These are phyloP conservation scores for Ctenochaetus hawaiiensis DNA, from an alignment of 2,797 vertebrate species.

Conservation along the genomic window DNA sequence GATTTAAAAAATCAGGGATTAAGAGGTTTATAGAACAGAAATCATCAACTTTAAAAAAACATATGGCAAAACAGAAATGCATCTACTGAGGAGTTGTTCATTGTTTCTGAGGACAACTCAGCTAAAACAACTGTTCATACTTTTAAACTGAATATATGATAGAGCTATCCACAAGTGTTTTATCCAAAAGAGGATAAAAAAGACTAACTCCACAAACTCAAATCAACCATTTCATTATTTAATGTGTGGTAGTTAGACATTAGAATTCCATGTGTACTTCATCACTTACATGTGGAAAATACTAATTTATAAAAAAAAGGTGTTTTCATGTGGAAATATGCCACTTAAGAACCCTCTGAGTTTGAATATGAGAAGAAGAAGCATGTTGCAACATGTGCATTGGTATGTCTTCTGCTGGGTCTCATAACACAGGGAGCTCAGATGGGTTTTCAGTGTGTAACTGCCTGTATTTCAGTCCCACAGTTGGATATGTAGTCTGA, in stretches of 20 bases:
- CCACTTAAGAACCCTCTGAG: background rate
- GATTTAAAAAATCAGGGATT: background rate
- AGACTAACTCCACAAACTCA: background rate
- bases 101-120: background rate
- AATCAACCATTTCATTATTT: background rate
- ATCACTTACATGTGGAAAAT: background rate
- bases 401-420: conserved; percentile 35
- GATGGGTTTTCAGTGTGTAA: conserved; percentile 18
- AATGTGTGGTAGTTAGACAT: background rate
- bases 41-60: background rate
- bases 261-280: background rate
- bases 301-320: background rate
- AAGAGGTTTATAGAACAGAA: background rate
- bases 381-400: conserved; percentile 39
- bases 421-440: conserved; percentile 16
- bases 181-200: background rate
- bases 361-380: background rate
- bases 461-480: background rate
- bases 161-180: too few species aligned
- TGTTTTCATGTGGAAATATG: background rate
- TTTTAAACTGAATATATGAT: too few species aligned
- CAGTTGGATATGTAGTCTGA: background rate
- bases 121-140: background rate
- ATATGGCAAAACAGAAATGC: too few species aligned
- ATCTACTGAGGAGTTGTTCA: background rate